Evolutionary conservation across 2,113 vertebrate species (phyloP), one percentile per base, ranked within the genome.

Genomic region (Sander vitreus): DNA sequence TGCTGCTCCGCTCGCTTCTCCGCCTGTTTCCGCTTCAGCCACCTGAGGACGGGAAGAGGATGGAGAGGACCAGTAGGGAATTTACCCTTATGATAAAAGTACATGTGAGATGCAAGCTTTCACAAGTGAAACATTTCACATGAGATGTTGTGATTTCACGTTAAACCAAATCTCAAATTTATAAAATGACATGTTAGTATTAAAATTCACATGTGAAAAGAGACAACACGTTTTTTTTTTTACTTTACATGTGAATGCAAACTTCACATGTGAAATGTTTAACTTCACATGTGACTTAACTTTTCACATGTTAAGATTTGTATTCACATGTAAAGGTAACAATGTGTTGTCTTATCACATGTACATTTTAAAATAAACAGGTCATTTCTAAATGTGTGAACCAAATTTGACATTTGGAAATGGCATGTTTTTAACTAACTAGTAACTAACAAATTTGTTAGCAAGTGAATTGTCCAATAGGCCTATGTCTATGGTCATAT

Each of bases 1-100:
- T 96, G 94, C 83, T 97, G 96, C 89, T 97, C 96, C 0, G 88
- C 93, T n/a, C 92, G 88, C 93, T 98, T 98, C 84, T 99, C 97
- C 9, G 89, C 91, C 71, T 94, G 95, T 91, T 99, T 99, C 73
- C 89, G 93, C 90, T 90, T 96, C 64, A 99, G 91, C 98, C 98
- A 99, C 71, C 98, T 99, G 91, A 73, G 68, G 33, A 69, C 1
- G 4, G 19, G 3, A 47, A 19, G 91, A 71, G 62, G 23, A 59
- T 10, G 3, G 51, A 21, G 45, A 47, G 39, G 1, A 33, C 30
- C 45, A 18, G 12, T 19, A 2, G 18, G 3, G 3, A 25, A 48
- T 27, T 14, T 14, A 27, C 14, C 19, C 50, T 14, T 58, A 14
- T 5, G 55, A 15, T 15, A 53, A 53, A 7, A 7, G 53, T 23